Evolutionary conservation across 2,888 invertebrate species (phyloP), one percentile per base, ranked within the genome.

Genomic region (Acleris holmiana): DNA sequence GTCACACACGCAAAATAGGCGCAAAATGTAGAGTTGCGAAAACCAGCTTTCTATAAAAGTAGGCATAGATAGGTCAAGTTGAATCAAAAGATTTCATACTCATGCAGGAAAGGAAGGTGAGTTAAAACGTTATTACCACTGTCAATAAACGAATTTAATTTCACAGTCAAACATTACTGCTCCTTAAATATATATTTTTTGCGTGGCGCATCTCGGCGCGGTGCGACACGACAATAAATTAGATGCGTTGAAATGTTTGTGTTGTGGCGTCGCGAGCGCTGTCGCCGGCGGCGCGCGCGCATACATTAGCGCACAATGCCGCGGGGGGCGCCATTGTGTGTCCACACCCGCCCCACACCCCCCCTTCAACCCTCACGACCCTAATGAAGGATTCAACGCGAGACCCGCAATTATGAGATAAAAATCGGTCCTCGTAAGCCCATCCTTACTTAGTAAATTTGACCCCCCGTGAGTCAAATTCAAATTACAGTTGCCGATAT

Each of bases 221-320:
- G 76, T 79, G 80, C 82, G 84, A 86, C 84, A 86, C 77, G 83
- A 86, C 86, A 77, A 89, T 90, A 90, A 89, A 90, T 89, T 88
- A 88, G 86, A 84, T 86, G 89, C 89, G 89, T 89, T 90, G 90
- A 91, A 89, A 88, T 89, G 89, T 91, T 90, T 89, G 89, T 89
- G 89, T 89, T 88, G 86, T 87, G 80, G 80, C 83, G 83, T 82
- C 78, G 75, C 70, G 78, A 82, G 78, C 82, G 85, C 80, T 78
- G 86, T 82, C 84, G 85, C 74, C 83, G 82, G 76, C 84, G 35
- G 35, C 35, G 82, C 81, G 73, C 79, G 83, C 81, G 89, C 88
- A 89, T 89, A 89, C 83, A 88, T 88, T 90, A 89, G 78, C 87
- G 86, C 84, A 85, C 67, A 68, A 67, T 68, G 64, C 68, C 66